These are phyloP conservation scores for Dipus sagitta DNA, from an alignment of 2,797 vertebrate genomes.

Conservation along the genomic window DNA sequence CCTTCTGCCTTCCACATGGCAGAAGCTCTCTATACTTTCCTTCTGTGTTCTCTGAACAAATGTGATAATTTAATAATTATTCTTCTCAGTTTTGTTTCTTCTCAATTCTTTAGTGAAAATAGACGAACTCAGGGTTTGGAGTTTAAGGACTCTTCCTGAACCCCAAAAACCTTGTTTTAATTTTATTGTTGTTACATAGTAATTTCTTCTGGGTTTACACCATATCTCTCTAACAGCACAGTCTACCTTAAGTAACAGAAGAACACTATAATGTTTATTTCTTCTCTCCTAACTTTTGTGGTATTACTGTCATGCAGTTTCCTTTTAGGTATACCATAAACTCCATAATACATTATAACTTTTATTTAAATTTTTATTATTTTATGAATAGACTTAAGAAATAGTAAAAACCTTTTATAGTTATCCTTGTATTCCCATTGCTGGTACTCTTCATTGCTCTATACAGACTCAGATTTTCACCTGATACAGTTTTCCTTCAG, in stretches of 20 bases:
- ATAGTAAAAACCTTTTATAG: not conserved
- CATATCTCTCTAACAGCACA: not conserved
- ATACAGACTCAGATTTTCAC: not conserved
- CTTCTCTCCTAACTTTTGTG: not conserved
- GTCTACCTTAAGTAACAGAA: not conserved
- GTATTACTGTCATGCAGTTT: not conserved
- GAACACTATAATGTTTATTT: not conserved
- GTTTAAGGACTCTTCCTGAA: no score
- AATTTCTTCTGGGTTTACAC: not conserved
- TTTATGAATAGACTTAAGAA: constrained; percentile 25
- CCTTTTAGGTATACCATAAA: not conserved
- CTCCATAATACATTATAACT: not conserved
- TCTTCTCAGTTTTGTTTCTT: no score
- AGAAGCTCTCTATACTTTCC: no score
- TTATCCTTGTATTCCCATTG: not conserved
- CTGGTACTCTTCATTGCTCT: not conserved
- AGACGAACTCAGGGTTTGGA: no score
- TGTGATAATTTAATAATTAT: no score
- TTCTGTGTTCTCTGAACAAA: no score
- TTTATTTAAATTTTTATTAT: constrained; percentile 38
- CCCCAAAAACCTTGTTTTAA: not conserved
- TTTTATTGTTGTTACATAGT: not conserved
- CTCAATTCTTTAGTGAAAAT: no score
- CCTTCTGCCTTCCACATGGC: no score
- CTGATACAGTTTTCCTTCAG: not conserved